A percentile compares a stretch with the other conserved stretches of the same genome.
These are phyloP conservation scores for Noctilio leporinus DNA, from an alignment of 2,113 vertebrate species.

Conservation along the genomic window DNA sequence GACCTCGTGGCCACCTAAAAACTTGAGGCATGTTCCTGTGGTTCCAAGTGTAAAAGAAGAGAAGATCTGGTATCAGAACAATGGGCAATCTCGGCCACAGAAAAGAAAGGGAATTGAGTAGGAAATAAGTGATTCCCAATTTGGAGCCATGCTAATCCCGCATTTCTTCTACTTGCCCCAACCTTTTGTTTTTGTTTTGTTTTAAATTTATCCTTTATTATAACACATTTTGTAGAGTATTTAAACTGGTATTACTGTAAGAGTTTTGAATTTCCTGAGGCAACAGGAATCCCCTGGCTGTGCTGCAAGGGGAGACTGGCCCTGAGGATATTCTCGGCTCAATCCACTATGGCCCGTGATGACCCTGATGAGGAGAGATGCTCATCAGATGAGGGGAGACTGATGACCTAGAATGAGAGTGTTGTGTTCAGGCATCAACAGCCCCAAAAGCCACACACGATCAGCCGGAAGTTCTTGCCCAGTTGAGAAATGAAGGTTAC, in stretches of 20 bases:
- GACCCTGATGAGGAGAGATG: background rate
- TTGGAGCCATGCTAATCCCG: background rate
- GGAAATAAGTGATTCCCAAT: background rate
- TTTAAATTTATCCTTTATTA: background rate
- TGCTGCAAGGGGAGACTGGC: background rate
- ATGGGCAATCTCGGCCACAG: background rate
- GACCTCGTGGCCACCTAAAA: background rate
- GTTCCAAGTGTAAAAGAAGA: background rate
- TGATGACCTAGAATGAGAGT: background rate
- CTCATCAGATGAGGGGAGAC: background rate
- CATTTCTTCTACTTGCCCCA: background rate
- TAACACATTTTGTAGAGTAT: background rate
- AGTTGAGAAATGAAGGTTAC: background rate
- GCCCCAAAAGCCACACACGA: background rate
- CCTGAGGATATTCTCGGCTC: background rate
- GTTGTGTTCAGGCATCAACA: background rate
- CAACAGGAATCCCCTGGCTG: background rate
- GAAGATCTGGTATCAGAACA: background rate
- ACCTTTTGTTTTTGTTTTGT: background rate
- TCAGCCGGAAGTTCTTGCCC: background rate
- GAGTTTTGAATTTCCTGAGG: background rate
- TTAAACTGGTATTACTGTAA: background rate
- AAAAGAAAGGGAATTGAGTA: background rate
- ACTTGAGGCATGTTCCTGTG: background rate
- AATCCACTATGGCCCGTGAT: background rate